Evolutionary conservation across 2,888 invertebrate genomes (phyloP).

Genomic region (Deilephila elpenor): DNA sequence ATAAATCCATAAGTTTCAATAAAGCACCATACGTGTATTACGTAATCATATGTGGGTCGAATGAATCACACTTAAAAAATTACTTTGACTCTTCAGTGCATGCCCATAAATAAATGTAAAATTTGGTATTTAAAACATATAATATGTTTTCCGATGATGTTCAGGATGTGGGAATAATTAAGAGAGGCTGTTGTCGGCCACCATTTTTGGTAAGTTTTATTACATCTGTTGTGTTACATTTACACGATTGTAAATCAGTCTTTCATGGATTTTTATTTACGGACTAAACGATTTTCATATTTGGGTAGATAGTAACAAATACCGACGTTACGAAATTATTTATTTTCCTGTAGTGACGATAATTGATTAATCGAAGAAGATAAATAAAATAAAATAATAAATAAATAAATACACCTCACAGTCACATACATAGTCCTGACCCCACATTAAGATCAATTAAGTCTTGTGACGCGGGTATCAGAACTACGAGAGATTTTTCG

Average conservation of each 20-base stretch:
- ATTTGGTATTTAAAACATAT: slow-evolving; percentile 63
- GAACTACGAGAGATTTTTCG: too few relatives aligned
- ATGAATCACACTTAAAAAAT: slow-evolving; percentile 62
- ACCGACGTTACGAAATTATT: too few relatives aligned
- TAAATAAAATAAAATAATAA: too few relatives aligned
- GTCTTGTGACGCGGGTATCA: too few relatives aligned
- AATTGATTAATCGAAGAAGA: too few relatives aligned
- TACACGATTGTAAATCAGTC: slow-evolving; percentile 16
- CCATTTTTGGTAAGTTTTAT: slow-evolving; percentile 46
- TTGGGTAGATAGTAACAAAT: neutral
- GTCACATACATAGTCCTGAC: too few relatives aligned
- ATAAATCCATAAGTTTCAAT: slow-evolving; percentile 36
- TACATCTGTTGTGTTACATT: slow-evolving; percentile 41
- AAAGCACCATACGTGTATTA: slow-evolving; percentile 41
- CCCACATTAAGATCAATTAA: too few relatives aligned
- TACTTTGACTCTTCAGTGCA: slow-evolving; percentile 47
- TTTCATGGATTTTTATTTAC: slow-evolving; percentile 29
- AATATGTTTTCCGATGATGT: slow-evolving; percentile 50
- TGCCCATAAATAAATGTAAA: slow-evolving; percentile 68
- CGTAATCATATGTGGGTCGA: slow-evolving; percentile 55
- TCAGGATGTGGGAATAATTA: slow-evolving; percentile 45
- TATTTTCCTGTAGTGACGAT: too few relatives aligned
- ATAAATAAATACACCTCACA: too few relatives aligned
- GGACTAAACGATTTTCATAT: slow-evolving; percentile 4
- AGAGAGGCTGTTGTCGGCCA: slow-evolving; percentile 41